Conservation (phyloP, 64 coral and sea anemone genomes). For the Acropora tenuis region DNA sequence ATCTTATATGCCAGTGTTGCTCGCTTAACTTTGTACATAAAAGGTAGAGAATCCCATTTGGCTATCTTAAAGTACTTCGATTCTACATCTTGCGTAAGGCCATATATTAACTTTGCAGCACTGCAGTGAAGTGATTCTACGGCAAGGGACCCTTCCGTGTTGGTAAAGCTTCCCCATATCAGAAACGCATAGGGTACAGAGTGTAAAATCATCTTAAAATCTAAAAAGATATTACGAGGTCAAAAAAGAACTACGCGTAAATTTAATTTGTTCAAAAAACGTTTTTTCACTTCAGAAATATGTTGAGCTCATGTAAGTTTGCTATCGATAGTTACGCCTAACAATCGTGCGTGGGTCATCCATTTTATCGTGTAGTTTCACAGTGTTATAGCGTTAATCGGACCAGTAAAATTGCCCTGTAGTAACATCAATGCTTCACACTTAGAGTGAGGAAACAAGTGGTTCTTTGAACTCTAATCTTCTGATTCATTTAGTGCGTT, state of each 20-base stretch:
- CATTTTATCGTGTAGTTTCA: background rate
- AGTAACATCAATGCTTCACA: no score
- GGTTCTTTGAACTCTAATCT: background rate
- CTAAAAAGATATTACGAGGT: background rate
- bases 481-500: background rate
- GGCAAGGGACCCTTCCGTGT: background rate
- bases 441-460: no score
- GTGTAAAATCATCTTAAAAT: background rate
- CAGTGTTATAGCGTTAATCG: background rate
- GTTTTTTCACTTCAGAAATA: background rate
- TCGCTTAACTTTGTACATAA: background rate
- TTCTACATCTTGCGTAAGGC: no score
- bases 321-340: background rate
- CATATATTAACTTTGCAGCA: no score
- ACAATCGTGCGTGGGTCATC: background rate
- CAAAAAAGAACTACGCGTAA: background rate
- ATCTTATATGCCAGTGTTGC: background rate
- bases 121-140: no score
- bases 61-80: background rate
- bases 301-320: background rate
- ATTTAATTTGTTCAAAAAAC: background rate
- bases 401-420: background rate
- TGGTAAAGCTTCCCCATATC: background rate
- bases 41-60: background rate
- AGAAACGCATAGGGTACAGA: background rate